Conservation (phyloP, 2,113 vertebrate species). For the Dicaeum eximium region DNA sequence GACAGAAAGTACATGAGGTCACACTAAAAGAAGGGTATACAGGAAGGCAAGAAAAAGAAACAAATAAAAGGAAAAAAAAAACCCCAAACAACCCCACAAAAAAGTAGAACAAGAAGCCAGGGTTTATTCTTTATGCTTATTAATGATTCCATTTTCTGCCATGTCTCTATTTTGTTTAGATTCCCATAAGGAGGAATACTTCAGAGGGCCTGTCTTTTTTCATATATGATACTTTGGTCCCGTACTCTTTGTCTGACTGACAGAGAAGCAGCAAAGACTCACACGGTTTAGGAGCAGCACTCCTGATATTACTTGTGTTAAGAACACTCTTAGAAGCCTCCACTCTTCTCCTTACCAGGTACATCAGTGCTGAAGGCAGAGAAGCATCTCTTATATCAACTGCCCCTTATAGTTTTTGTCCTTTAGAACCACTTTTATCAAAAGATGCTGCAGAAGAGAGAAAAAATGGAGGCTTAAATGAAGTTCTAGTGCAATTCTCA, state of each 20-base stretch:
- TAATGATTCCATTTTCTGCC: neutral
- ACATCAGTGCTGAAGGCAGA: neutral
- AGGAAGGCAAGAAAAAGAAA: neutral
- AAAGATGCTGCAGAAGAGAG: accelerated
- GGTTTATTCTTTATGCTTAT: neutral
- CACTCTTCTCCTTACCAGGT: neutral
- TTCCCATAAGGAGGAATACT: neutral
- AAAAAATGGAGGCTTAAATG: neutral
- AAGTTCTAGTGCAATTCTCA: neutral
- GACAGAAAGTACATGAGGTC: neutral
- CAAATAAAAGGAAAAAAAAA: accelerated
- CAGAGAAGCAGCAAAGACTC: accelerated
- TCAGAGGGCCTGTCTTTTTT: neutral
- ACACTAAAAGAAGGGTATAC: neutral
- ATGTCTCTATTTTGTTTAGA: neutral
- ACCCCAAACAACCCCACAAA: neutral
- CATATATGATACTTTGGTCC: neutral
- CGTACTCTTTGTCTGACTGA: neutral
- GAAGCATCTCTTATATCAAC: neutral
- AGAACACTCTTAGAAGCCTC: neutral
- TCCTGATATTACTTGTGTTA: neutral
- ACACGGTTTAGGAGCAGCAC: neutral
- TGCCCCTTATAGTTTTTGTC: neutral
- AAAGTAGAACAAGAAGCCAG: neutral
- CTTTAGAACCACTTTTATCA: neutral